Evolutionary conservation across 1,140 invertebrate genomes (phyloP).

Genomic region (Eurosta solidaginis): DNA sequence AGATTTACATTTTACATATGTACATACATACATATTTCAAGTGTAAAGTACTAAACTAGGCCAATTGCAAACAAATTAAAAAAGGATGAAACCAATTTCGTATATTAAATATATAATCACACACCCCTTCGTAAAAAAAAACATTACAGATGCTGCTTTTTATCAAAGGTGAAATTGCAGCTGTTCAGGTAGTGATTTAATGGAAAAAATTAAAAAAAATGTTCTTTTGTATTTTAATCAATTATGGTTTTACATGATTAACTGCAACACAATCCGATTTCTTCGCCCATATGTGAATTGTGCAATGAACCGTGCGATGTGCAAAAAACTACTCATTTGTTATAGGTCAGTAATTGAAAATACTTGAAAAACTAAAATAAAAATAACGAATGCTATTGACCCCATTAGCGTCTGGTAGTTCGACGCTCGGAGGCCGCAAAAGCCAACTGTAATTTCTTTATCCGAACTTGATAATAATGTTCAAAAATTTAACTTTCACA

Average conservation of each 20-base stretch:
- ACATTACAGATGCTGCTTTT: background rate
- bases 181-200: background rate
- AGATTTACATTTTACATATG: conserved; percentile 17
- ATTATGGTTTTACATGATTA: conserved; percentile 8
- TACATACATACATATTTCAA: too few species aligned
- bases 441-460: too few species aligned
- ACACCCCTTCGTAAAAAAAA: background rate
- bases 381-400: too few species aligned
- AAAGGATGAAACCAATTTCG: background rate
- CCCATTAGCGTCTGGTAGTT: too few species aligned
- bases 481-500: too few species aligned
- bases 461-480: too few species aligned
- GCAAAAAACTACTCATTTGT: background rate
- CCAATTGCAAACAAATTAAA: background rate
- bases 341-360: background rate
- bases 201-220: background rate
- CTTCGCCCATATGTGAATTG: too few species aligned
- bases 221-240: background rate
- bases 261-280: too few species aligned
- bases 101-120: background rate
- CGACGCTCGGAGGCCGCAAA: too few species aligned
- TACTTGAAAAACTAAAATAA: too few species aligned
- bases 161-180: background rate
- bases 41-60: background rate
- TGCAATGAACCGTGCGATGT: background rate